Base-by-base conservation (phyloP, 2,797 vertebrate genomes). In the Holocentrus rufus region DNA sequence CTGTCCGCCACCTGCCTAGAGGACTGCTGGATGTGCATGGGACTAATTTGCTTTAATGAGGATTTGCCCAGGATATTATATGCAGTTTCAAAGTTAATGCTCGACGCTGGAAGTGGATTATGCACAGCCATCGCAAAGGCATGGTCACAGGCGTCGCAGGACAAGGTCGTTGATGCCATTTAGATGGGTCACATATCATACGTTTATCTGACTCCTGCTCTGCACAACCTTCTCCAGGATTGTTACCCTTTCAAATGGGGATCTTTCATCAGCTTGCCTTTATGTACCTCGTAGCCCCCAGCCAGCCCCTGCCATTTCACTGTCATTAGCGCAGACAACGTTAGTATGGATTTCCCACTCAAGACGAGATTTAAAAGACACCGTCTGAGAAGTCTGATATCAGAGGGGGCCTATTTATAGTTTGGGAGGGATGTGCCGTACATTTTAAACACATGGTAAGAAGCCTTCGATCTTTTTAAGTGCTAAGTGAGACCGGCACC, bases 381-480 rank as follows among this genome's bases (percentile, higher is more conserved):
- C 25, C 65, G 34, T 68, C 39, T 60, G 55, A 69, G 53, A 75
- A 53, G 57, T 82, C 62, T 74, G 66, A 81, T 72, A 80, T 50
- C 57, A 57, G 64, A 25, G 67, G 55, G 57, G 39, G 34, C 39
- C 64, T 79, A 80, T 74, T 79, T 78, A 72, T 86, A 86, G 64
- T 64, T 59, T 68, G 54, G 59, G 27, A 4, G 18, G 76, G 62
- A 55, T 23, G 62, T 25, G 71, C 3, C 7, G 8, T 82, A 70
- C 69, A 87, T 53, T 81, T 79, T 74, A 80, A 86, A 85, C 47
- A 72, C 50, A 54, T 4, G 3, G 20, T 62, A 11, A 83, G 69
- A 59, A 65, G 61, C 63, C 53, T 82, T 79, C 7, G 59, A 71
- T 50, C 50, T 81, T 83, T 73, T 44, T 36, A 60, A 65, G 65